phyloP scores from a whole-genome alignment of 2,888 invertebrate species.

The Dysmachus trigonus region DNA sequence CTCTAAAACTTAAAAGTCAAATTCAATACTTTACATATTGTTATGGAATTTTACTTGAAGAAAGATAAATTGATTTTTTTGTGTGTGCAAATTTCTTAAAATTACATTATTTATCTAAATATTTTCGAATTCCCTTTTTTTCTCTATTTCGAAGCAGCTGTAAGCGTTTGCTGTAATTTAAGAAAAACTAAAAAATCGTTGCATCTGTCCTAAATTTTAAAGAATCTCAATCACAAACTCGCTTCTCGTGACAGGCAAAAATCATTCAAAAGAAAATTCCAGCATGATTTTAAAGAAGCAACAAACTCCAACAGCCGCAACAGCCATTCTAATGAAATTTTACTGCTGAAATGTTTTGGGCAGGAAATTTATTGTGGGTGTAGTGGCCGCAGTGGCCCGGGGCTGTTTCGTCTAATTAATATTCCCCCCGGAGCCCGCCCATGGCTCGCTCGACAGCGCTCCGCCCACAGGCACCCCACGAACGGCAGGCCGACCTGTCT shows the following conservation, averaged over 20 bases:
- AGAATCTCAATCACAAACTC: not conserved
- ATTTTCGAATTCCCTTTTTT: no score
- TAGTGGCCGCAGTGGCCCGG: not conserved
- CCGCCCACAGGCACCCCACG: not conserved
- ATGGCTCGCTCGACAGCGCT: not conserved
- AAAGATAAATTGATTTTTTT: no score
- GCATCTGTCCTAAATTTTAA: not conserved
- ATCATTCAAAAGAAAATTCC: not conserved
- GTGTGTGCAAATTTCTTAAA: no score
- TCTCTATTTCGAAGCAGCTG: no score
- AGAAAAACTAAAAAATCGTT: not conserved
- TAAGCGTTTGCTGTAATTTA: not conserved
- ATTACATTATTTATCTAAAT: no score
- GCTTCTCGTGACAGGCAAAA: not conserved
- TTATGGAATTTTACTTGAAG: no score
- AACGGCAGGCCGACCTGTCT: not conserved
- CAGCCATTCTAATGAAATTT: constrained; percentile 19
- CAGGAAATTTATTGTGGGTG: constrained; percentile 31
- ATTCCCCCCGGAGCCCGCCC: not conserved
- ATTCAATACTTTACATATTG: no score
- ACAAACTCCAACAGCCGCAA: not conserved
- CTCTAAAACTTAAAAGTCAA: no score
- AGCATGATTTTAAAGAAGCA: not conserved
- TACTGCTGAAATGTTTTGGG: not conserved
- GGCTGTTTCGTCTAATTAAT: constrained; percentile 34